Conservation (phyloP, 2,113 vertebrate genomes). For the Thalassarche chlororhynchos region DNA sequence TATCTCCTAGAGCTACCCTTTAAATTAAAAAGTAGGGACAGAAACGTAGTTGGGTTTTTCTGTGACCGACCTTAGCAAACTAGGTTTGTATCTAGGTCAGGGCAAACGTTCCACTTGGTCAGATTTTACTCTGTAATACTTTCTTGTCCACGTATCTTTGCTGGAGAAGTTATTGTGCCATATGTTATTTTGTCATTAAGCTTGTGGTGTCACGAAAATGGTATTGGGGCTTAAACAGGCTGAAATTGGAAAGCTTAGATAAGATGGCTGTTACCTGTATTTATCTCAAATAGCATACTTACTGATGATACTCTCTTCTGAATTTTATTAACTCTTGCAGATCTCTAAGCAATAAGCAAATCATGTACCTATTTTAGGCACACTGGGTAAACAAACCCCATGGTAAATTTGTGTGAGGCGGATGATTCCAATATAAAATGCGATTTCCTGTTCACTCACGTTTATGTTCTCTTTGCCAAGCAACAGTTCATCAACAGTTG, state of each 20-base stretch:
- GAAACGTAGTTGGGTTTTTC: not conserved
- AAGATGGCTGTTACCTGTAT: not conserved
- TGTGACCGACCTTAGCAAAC: conserved; percentile 7
- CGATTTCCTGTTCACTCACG: not conserved
- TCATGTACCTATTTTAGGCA: not conserved
- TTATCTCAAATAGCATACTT: not conserved
- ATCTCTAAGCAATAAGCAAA: conserved; percentile 63
- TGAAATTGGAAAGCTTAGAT: conserved; percentile 19
- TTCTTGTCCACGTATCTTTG: conserved; percentile 15
- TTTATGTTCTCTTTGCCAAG: not conserved
- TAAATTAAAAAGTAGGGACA: not conserved
- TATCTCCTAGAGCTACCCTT: not conserved
- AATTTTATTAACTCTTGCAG: conserved; percentile 43
- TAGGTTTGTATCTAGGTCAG: not conserved
- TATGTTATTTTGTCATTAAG: conserved; percentile 38
- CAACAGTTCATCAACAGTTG: not conserved
- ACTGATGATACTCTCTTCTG: conserved; percentile 12
- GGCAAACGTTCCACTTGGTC: not conserved
- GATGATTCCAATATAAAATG: not conserved
- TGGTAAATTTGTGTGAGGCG: not conserved
- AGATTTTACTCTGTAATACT: conserved; percentile 7
- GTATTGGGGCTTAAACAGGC: conserved; percentile 52
- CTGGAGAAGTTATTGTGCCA: conserved; percentile 24
- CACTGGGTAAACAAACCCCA: not conserved
- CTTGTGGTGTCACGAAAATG: conserved; percentile 48